phyloP scores from a whole-genome alignment of 2,888 invertebrate species.

The Cantharis nigra region DNA sequence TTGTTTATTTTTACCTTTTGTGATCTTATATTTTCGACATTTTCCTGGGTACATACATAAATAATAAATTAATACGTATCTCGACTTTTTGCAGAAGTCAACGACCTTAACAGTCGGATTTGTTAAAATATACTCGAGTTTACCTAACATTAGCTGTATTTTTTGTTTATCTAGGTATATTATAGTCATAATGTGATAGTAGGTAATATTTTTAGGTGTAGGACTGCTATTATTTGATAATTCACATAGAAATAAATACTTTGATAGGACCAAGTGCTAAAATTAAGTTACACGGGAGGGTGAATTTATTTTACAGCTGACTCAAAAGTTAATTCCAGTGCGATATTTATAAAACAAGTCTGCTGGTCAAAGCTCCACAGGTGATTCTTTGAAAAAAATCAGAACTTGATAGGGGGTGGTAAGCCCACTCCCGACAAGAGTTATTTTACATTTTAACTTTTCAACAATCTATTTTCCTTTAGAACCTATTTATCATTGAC shows the following conservation, averaged over 20 bases:
- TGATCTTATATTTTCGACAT: background rate
- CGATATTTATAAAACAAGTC: background rate
- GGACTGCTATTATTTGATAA: background rate
- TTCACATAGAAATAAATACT: background rate
- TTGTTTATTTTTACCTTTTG: background rate
- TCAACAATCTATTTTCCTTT: background rate
- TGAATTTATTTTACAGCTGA: background rate
- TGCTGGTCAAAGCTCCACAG: background rate
- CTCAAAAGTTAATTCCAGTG: background rate
- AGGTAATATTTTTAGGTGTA: background rate
- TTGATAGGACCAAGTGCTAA: too few species aligned
- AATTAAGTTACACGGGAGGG: background rate
- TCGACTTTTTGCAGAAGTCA: background rate
- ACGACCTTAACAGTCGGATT: background rate
- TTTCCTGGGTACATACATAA: background rate
- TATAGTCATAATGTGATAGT: background rate
- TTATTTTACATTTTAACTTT: background rate
- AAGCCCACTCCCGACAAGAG: background rate
- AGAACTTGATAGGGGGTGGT: background rate
- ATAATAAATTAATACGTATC: background rate
- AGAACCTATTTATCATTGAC: background rate
- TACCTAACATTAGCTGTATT: background rate
- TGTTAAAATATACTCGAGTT: background rate
- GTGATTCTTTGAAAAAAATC: background rate
- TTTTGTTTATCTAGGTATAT: background rate